A percentile compares a stretch with the other conserved stretches of the same genome.
Conservation (phyloP, 2,113 vertebrate genomes). For the Nibea albiflora region DNA sequence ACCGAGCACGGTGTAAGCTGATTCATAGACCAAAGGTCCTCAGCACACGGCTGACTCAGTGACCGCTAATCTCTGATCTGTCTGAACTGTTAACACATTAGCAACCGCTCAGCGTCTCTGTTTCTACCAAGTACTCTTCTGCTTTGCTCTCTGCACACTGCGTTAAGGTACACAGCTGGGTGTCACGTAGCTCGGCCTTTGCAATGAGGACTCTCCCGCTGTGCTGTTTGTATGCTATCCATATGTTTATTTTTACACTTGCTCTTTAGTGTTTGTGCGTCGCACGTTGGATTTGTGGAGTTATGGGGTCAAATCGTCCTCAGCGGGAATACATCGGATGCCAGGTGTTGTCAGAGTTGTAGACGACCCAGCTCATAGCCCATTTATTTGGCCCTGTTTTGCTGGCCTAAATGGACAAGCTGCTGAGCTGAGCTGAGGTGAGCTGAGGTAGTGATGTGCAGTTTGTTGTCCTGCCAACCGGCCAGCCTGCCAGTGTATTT, state of each 20-base stretch:
- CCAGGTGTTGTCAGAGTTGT: constrained; percentile 27
- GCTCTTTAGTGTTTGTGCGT: constrained; percentile 14
- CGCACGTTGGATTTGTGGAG: neutral
- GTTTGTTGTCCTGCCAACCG: constrained; percentile 55
- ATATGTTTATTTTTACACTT: constrained; percentile 40
- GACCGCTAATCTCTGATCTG: constrained; percentile 67
- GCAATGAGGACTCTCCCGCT: neutral
- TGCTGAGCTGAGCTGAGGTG: constrained; percentile 37
- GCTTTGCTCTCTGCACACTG: neutral
- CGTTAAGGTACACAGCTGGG: constrained; percentile 36
- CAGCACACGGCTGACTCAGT: constrained; percentile 70
- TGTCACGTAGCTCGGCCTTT: neutral
- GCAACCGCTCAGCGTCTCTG: constrained; percentile 4
- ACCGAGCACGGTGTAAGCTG: constrained; percentile 48
- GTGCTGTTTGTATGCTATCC: neutral
- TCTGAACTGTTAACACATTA: constrained; percentile 46
- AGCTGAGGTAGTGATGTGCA: constrained; percentile 52
- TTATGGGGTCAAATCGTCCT: constrained; percentile 31
- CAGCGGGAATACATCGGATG: constrained; percentile 15
- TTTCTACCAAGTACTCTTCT: neutral
- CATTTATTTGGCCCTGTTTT: constrained; percentile 32
- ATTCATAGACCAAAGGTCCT: constrained; percentile 79
- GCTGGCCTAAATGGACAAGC: constrained; percentile 35
- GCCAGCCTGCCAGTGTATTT: constrained; percentile 49
- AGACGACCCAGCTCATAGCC: constrained; percentile 4